Conservation (phyloP, 2,888 invertebrate species). For the Mechanitis mazaeus region DNA sequence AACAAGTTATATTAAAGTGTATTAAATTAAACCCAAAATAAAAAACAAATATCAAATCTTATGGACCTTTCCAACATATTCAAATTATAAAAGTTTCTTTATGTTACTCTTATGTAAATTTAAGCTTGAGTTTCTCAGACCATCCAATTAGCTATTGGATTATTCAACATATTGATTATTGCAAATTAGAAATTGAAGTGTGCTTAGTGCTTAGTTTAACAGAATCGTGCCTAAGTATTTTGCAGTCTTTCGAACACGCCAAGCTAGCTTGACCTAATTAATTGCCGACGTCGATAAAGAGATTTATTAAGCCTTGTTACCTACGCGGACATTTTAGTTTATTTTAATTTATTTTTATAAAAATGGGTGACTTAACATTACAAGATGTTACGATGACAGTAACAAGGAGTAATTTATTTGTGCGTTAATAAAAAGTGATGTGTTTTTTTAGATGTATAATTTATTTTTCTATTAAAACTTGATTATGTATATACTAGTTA, state of each 20-base stretch:
- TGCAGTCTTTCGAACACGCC: constrained; percentile 7
- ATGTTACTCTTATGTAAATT: too few relatives aligned
- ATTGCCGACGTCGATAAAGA: constrained; percentile 5
- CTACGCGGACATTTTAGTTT: background rate
- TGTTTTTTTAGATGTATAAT: too few relatives aligned
- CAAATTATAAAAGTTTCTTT: too few relatives aligned
- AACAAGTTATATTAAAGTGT: too few relatives aligned
- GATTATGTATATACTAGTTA: too few relatives aligned
- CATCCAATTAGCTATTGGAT: background rate
- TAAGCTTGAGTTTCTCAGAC: too few relatives aligned
- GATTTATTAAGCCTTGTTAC: constrained; percentile 6
- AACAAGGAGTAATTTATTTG: background rate
- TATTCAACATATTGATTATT: background rate
- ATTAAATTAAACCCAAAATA: too few relatives aligned
- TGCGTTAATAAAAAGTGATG: too few relatives aligned
- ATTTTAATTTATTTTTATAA: background rate
- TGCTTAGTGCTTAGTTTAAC: constrained; percentile 13
- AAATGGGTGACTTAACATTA: background rate
- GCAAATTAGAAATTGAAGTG: constrained; percentile 1
- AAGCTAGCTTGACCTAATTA: constrained; percentile 22
- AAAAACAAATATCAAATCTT: too few relatives aligned
- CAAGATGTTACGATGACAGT: background rate
- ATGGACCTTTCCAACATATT: too few relatives aligned
- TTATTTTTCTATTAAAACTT: too few relatives aligned
- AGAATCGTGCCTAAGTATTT: constrained; percentile 24